Evolutionary conservation across 2,888 invertebrate genomes (phyloP), one percentile per base, ranked within the genome.

Genomic region (Lottia gigantea): DNA sequence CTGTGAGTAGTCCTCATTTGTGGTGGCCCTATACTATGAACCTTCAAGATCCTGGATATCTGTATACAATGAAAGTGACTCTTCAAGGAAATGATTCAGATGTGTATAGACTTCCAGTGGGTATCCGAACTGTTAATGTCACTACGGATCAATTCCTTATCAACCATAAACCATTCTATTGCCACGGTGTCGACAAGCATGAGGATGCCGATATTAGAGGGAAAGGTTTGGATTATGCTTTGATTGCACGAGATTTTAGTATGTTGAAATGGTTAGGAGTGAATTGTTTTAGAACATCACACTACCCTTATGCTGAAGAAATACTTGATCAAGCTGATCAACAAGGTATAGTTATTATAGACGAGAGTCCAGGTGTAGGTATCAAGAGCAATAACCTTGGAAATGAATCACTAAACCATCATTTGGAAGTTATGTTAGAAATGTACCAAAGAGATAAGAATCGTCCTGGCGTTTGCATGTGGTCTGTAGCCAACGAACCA

Each of bases 251-350:
- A 83, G 98, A 99, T 88, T 94, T 97, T 87, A 96, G 97, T 87
- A 90, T 98, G 72, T 91, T 99, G 65, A 93, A 94, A 87, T 99
- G 98, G 98, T 91, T 97, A 69, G 97, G 97, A 0, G 97, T 95
- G 0, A 98, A 98, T 89, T 92, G 94, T 0, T 97, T 96, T 90
- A 92, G 97, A 31, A 98, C 98, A 0, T 97, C 97, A 0, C 98
- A 98, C 89, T 98, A 98, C 89, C 98, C 98, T 0, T 98, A 98
- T 88, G 95, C 97, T 0, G 98, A 98, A 82, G 97, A 98, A 89
- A 94, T 97, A 68, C 94, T 98, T 92, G 95, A 97, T 85, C 91
- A 96, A 86, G 96, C 97, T 0, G 98, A 98, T 87, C 92, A 93
- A 81, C 91, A 94, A 72, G 97, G 98, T 40, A 95, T 98, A 79